Evolutionary conservation across 2,113 vertebrate genomes (phyloP), one percentile per base, ranked within the genome.

Genomic region (Pseudorectes ferrugineus): DNA sequence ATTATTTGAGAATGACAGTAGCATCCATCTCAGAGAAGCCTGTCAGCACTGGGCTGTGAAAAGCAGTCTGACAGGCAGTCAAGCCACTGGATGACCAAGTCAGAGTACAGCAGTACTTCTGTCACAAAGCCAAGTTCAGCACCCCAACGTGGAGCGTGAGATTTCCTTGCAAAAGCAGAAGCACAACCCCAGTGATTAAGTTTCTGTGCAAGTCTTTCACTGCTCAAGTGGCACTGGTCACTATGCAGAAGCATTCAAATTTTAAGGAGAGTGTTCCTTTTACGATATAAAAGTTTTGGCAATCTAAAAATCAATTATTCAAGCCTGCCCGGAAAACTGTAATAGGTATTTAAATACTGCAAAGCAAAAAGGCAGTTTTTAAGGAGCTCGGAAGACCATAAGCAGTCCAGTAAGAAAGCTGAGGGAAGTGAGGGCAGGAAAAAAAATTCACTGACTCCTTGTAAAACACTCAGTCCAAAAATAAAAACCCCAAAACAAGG

Each of bases 251-350:
- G 96, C 98, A 98, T 25, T 97, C 98, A 97, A 97, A 98, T 97
- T 86, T 75, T 67, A 84, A n/a, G 79, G 24, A 88, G 45, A 72
- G 68, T 55, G 88, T 95, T 92, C 72, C 67, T 96, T 97, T 97
- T 95, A 93, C 58, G 97, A 98, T 98, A 95, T 59, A 95, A 97
- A 98, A 98, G 96, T 97, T 98, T 98, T 96, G 96, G 97, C 97
- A 97, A 97, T 96, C 98, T 97, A 98, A 96, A 96, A 97, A 96
- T 97, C 88, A 96, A 97, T 96, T 95, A 97, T 96, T 95, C 92
- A 94, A 98, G 98, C 97, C 94, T 94, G 96, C 91, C 93, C 84
- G 85, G 96, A 93, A 96, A 97, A 97, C 88, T 96, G 94, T 84
- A 95, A 91, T 94, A 97, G 92, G 85, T 95, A 95, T 96, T 97